These are phyloP conservation scores for Promerops cafer DNA, from an alignment of 2,113 vertebrate genomes.

Conservation along the genomic window DNA sequence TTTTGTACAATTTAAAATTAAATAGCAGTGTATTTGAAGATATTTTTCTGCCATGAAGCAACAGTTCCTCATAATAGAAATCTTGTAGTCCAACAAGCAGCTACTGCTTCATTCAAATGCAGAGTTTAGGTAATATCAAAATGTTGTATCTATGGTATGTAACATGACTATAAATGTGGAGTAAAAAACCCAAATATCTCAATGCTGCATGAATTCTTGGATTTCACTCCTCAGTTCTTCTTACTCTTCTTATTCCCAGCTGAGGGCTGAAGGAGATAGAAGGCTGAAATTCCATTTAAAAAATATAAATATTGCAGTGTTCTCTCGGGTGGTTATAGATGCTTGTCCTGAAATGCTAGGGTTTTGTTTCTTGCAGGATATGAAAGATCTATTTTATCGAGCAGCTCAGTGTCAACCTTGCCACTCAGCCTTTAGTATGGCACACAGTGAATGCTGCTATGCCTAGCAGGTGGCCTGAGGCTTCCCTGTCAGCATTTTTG, in stretches of 20 bases:
- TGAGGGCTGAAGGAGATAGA: neutral
- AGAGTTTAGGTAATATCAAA: neutral
- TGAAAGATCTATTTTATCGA: constrained; percentile 32
- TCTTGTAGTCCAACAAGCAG: neutral
- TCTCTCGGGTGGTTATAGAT: constrained; percentile 18
- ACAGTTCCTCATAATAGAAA: neutral
- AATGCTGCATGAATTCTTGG: neutral
- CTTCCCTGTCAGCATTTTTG: constrained; percentile 53
- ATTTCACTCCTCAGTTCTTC: neutral
- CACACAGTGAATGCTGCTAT: constrained; percentile 32
- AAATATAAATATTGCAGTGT: constrained; percentile 37
- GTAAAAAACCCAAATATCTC: neutral
- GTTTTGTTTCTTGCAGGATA: constrained; percentile 25
- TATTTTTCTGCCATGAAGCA: neutral
- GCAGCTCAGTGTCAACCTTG: constrained; percentile 20
- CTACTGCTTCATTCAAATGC: neutral
- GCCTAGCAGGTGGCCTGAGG: constrained; percentile 48
- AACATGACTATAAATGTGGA: neutral
- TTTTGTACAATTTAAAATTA: neutral
- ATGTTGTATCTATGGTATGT: neutral
- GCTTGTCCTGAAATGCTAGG: constrained; percentile 9
- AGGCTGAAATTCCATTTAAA: constrained; percentile 6
- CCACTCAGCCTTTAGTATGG: constrained; percentile 30
- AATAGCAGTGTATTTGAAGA: neutral
- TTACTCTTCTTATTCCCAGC: neutral